A percentile compares a stretch with the other conserved stretches of the same genome.
Conservation (phyloP, 1,140 invertebrate genomes). For the Rhagoletis zephyria region DNA sequence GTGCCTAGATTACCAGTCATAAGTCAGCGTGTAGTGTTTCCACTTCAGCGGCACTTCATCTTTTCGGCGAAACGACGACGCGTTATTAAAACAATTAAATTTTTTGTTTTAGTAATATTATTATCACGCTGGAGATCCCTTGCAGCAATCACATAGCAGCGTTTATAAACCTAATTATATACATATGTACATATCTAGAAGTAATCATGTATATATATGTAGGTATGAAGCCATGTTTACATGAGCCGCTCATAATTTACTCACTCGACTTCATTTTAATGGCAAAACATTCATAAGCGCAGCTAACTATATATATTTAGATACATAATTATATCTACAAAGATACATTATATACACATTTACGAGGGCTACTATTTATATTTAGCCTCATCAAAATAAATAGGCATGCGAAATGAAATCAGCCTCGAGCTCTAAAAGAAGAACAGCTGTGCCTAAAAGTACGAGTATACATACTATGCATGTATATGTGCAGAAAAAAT, state of each 20-base stretch:
- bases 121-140: not conserved
- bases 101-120: slow-evolving; percentile 11
- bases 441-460: too few relatives aligned
- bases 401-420: too few relatives aligned
- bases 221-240: not conserved
- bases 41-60: slow-evolving; percentile 25
- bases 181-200: not conserved
- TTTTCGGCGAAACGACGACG: slow-evolving; percentile 19
- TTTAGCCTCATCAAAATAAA: too few relatives aligned
- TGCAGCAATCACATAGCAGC: not conserved
- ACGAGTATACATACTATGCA: too few relatives aligned
- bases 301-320: not conserved
- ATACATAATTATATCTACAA: too few relatives aligned
- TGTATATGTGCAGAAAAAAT: too few relatives aligned
- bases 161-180: too few relatives aligned
- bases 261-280: not conserved
- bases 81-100: slow-evolving; percentile 16
- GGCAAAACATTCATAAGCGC: not conserved
- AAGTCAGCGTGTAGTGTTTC: not conserved
- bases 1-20: not conserved
- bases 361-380: too few relatives aligned
- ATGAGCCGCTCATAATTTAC: slow-evolving; percentile 22
- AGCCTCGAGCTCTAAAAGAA: too few relatives aligned
- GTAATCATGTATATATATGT: not conserved
- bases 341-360: too few relatives aligned